Evolutionary conservation across 1,140 invertebrate species (phyloP), one percentile per base, ranked within the genome.

Genomic region (Oryzaephilus surinamensis): DNA sequence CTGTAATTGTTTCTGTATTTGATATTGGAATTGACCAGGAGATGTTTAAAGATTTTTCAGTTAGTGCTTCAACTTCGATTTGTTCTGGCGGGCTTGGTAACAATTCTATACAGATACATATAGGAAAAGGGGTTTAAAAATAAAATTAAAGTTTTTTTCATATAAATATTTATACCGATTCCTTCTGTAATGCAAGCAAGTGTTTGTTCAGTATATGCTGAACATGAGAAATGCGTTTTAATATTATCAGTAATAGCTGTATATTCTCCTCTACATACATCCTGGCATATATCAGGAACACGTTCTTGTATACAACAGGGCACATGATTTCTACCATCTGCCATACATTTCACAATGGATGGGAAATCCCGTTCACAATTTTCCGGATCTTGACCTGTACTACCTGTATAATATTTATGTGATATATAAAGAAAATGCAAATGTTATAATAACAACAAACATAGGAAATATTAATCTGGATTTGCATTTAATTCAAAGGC

Each of bases 251-350:
- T 85, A n/a, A 84, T 81, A 0, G 81, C 71, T 0, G 81, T 84
- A 58, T 85, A 88, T 50, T 86, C 81, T 19, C 85, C 85, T n/a
- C 78, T 62, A 54, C 85, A 89, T 32, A 87, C 79, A 48, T 87
- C 82, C 54, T 84, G 82, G 57, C 85, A 88, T 35, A 86, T 75
- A 58, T 85, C 81, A 0, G 84, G 84, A 12, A 88, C 78, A 32
- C 76, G 69, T 58, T 86, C 81, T 41, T 79, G 72, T 11, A 81
- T 72, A 54, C 85, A 88, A 59, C 84, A 88, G 0, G 84, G 84
- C 21, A 84, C 77, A 62, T 88, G 84, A 63, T 88, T 85, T 15
- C 83, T 66, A 1, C 82, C 81, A 61, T 87, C 84, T 50, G 73
- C 74, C 75, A 79, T 77, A 50, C 74, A 79, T 17, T 67, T 73